These are phyloP conservation scores for Drosophila engyochracea DNA, from an alignment of 2,888 invertebrate genomes.

Conservation along the genomic window DNA sequence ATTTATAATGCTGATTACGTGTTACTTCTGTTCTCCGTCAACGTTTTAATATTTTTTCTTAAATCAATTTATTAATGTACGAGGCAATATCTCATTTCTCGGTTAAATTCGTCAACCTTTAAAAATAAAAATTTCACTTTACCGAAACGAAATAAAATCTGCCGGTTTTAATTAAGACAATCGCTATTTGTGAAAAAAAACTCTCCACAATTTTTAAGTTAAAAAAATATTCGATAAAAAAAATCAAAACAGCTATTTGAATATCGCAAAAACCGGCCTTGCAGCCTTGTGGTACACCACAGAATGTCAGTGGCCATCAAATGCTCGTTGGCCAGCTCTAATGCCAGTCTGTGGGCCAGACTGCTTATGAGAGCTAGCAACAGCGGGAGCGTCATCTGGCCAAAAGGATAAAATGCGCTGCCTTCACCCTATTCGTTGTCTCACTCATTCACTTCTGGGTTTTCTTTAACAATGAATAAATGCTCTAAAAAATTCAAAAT, in stretches of 20 bases:
- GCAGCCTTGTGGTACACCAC: neutral
- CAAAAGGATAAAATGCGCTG: slow-evolving; percentile 64
- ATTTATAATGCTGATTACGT: neutral
- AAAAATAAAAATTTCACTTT: neutral
- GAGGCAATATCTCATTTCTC: neutral
- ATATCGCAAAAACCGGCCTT: neutral
- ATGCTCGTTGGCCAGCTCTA: slow-evolving; percentile 44
- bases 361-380: slow-evolving; percentile 57
- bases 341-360: slow-evolving; percentile 79
- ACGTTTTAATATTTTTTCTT: too few species aligned
- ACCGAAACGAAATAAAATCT: too few species aligned
- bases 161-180: neutral
- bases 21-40: neutral
- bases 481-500: neutral
- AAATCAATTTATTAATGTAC: neutral
- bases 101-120: too few species aligned
- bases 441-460: slow-evolving; percentile 72
- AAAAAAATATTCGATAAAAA: neutral
- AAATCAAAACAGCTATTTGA: neutral
- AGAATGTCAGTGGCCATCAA: slow-evolving; percentile 22
- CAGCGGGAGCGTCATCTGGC: slow-evolving; percentile 64
- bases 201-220: neutral
- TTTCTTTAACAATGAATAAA: neutral
- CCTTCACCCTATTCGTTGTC: slow-evolving; percentile 71
- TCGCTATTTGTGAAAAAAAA: neutral